Conservation (phyloP, 2,797 vertebrate species). For the Danio tinwini region DNA sequence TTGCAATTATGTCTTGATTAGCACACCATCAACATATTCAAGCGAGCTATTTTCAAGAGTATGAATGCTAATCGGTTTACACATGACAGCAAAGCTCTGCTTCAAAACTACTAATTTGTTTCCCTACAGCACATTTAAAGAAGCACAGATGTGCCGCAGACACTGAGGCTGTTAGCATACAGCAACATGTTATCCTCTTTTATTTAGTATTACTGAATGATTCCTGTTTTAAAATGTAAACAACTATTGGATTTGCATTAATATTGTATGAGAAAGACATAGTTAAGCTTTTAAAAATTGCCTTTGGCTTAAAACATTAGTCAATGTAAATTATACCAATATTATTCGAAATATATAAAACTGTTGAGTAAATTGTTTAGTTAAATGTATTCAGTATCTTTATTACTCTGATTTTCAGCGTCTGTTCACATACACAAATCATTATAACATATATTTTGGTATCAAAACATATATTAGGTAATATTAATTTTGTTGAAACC, state of each 20-base stretch:
- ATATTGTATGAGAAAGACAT: background rate
- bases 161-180: background rate
- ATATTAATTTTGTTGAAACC: no score
- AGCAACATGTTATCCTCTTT: background rate
- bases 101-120: background rate
- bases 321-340: background rate
- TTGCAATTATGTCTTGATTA: constrained; percentile 18
- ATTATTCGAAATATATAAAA: background rate
- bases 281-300: background rate
- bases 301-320: background rate
- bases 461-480: no score
- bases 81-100: constrained; percentile 4
- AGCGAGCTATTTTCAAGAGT: background rate
- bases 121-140: background rate
- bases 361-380: background rate
- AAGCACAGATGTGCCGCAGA: background rate
- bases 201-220: background rate
- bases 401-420: no score
- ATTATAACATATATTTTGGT: no score
- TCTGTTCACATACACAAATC: no score
- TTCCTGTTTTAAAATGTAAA: background rate
- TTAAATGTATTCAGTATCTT: no score
- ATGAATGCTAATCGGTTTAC: background rate
- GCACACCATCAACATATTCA: constrained; percentile 12
- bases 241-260: background rate